Evolutionary conservation across 2,797 vertebrate genomes (phyloP), one percentile per base, ranked within the genome.

Genomic region (Jordanella pulchra): DNA sequence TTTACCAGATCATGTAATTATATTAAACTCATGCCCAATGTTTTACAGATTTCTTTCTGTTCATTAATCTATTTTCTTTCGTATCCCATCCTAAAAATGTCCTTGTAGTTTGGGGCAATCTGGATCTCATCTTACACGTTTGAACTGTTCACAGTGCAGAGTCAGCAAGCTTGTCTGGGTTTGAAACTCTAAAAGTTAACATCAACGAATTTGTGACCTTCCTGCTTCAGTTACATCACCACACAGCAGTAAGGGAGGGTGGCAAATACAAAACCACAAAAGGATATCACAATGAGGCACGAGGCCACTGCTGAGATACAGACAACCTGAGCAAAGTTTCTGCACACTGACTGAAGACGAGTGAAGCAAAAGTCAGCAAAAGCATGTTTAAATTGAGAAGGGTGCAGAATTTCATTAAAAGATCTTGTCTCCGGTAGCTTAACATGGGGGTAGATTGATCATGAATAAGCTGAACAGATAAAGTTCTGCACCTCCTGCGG

Each of bases 71-170:
- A 23, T 66, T 58, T 63, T 39, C 77, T 81, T 58, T n/a, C 10
- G 18, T 17, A 72, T 77, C 54, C 47, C 39, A 50, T 63, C 71
- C 68, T 82, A 68, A 13, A 68, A 28, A 45, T 69, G 91, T 86
- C 90, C 91, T 93, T 92, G 88, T 80, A 85, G 67, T 82, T 83
- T 89, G 84, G 72, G 74, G 78, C 32, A 35, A 82, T 81, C 76
- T 69, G 84, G 80, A 85, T 93, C 91, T 93, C 92, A 87, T 78
- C 82, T 93, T 93, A 88, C 91, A 86, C 68, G 72, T 80, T 73
- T 76, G 82, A 83, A 61, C 77, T 77, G 80, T 67, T 30, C 64
- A 27, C 75, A 81, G 61, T 90, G 93, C 92, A 82, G 85, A 68
- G 73, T 94, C 93, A 95, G 93, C 91, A 47, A 60, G 77, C 89